Evolutionary conservation across 1,140 invertebrate species (phyloP), one percentile per base, ranked within the genome.

Genomic region (Antheraea pernyi): DNA sequence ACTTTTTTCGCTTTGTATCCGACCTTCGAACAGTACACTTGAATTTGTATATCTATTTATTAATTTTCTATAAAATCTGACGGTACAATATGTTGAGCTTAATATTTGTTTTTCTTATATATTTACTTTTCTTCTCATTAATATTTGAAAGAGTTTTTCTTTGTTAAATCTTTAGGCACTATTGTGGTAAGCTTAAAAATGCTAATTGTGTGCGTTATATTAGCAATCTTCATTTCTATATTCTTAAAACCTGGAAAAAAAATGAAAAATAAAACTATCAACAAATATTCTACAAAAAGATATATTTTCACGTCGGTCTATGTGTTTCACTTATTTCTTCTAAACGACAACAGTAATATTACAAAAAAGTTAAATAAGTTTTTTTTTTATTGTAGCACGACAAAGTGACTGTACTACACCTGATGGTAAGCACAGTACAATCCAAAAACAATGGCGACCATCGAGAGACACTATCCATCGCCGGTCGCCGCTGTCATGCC

Each of bases 211-310:
- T 68, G 48, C 65, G 19, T 61, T 65, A 46, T 58, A 39, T 36
- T 69, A 19, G 18, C 79, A 74, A 81, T 78, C 71, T 78, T 81
- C 79, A 83, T 81, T 70, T 73, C 79, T 76, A 69, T 59, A 48
- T 67, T 74, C 72, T 58, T 60, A 59, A 65, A 68, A 75, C 22
- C 74, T 78, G 22, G 22, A 30, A 30, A 30, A 2, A 30, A 30
- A 30, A 30, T 2, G 4, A 30, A 30, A 30, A 30, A 30, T 2
- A 30, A 30, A 30, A 30, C 22, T 30, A 30, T 30, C 1, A 30
- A 30, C 4, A 30, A n/a, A 30, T 4, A 30, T 30, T 30, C 1
- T 30, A 30, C 22, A 30, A n/a, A n/a, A n/a, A 30, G 22, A 30
- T 30, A 30, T 30, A 30, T 30, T 30, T 30, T 30, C 22, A 30